A percentile compares a stretch with the other conserved stretches of the same genome.
Conservation (phyloP, 1,140 invertebrate genomes). For the Zeugodacus cucurbitae region DNA sequence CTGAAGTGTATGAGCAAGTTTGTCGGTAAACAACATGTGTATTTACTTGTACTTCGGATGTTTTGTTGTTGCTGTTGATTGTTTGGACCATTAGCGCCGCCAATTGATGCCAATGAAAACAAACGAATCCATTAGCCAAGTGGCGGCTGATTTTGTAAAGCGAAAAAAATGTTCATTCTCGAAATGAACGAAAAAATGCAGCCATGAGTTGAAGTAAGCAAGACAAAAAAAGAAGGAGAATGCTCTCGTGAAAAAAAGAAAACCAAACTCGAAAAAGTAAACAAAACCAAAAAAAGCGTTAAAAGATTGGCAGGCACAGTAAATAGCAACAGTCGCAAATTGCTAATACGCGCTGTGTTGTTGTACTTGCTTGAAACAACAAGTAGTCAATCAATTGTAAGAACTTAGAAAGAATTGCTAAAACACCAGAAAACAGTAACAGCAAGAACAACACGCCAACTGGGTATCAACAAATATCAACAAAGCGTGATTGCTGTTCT, state of each 20-base stretch:
- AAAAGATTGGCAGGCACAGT: background rate
- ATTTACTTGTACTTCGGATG: background rate
- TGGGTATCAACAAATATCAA: background rate
- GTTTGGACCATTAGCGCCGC: slow-evolving; percentile 1
- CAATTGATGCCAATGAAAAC: slow-evolving; percentile 33
- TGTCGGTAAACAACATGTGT: background rate
- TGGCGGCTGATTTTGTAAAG: background rate
- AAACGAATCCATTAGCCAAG: slow-evolving; percentile 27
- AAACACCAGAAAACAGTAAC: background rate
- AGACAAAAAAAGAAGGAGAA: background rate
- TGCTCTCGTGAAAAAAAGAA: background rate
- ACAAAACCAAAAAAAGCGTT: background rate
- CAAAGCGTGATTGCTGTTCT: background rate
- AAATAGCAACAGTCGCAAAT: background rate
- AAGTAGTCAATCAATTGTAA: background rate
- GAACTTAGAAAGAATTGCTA: background rate
- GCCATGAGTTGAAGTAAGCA: background rate
- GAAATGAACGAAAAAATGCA: background rate
- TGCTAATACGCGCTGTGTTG: background rate
- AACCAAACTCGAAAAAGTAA: background rate
- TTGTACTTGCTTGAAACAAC: background rate
- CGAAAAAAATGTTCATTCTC: background rate
- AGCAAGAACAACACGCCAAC: background rate
- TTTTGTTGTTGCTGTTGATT: background rate
- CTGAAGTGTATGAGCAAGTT: background rate